Base-by-base conservation (phyloP, 2,888 invertebrate species). In the Acronicta alni region DNA sequence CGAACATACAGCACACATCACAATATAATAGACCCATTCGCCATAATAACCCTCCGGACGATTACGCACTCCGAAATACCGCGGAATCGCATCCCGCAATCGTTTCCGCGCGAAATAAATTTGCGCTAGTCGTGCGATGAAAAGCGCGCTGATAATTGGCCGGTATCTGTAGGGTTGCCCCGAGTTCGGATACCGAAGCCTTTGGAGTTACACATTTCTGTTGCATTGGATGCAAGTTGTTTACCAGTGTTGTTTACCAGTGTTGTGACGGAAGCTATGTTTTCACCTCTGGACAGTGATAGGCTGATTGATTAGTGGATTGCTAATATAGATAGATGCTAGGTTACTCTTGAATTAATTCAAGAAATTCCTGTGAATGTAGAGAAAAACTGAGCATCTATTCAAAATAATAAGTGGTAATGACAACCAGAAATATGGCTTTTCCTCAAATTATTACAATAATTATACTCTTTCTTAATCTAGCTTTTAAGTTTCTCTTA, bases 121-220 rank as follows among this genome's bases (percentile, higher is more conserved):
- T 64, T 60, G 64, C 58, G 58, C 61, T 67, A 57, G 67, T 43
- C 67, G 51, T 46, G 51, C 75, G 55, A 62, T 73, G 70, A 73
- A 72, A 73, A 42, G 57, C 69, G 35, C 41, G 18, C 38, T 43
- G 51, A 64, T 75, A 77, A 75, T 74, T 73, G 74, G 60, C 55
- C 45, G 48, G 46, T 53, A 45, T 57, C 39, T 45, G 37, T 35
- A 75, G 74, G 74, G 77, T 18, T 74, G 69, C 16, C 37, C 17
- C 17, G 3, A 15, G 12, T 3, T 37, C 8, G 18, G 16, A 39
- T 18, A 43, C 39, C n/a, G 1, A 14, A 35, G 12, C 7, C 32
- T 17, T 51, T 38, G 14, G 17, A 14, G 30, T 44, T 38, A 20
- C 20, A 26, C 17, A 51, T 51, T 56, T 51, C 12, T 10, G n/a